phyloP scores from a whole-genome alignment of 2,113 vertebrate genomes.

The Aix galericulata region DNA sequence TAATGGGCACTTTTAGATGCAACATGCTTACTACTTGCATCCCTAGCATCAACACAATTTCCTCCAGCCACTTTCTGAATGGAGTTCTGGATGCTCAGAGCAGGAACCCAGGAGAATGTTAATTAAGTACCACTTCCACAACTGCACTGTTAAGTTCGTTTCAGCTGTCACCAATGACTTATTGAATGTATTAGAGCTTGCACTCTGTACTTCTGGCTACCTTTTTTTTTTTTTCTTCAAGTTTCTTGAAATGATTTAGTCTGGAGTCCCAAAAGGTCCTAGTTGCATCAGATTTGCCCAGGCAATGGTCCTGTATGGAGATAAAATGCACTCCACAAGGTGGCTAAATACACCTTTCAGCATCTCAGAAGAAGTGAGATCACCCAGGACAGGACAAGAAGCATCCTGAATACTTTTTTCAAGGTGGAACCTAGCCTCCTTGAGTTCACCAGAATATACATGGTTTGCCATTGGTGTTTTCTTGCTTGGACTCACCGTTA shows the following conservation, averaged over 20 bases:
- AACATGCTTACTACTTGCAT: neutral
- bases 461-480: neutral
- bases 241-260: neutral
- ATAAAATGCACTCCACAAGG: too few relatives aligned
- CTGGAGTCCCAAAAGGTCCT: neutral
- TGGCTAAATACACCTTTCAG: neutral
- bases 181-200: neutral
- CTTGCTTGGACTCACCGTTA: neutral
- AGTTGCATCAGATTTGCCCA: neutral
- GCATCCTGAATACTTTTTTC: neutral
- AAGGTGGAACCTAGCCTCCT: neutral
- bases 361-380: neutral
- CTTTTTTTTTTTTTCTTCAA: neutral
- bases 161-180: neutral
- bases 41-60: neutral
- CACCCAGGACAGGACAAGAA: neutral
- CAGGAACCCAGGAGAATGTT: neutral
- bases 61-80: neutral
- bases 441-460: neutral
- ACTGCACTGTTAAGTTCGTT: neutral
- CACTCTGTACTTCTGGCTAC: neutral
- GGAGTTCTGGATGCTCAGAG: rapidly evolving
- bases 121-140: neutral
- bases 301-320: neutral
- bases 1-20: neutral